Evolutionary conservation across 35 echinoderm and acorn worm species (phyloP).

Genomic region (Apostichopus californicus): DNA sequence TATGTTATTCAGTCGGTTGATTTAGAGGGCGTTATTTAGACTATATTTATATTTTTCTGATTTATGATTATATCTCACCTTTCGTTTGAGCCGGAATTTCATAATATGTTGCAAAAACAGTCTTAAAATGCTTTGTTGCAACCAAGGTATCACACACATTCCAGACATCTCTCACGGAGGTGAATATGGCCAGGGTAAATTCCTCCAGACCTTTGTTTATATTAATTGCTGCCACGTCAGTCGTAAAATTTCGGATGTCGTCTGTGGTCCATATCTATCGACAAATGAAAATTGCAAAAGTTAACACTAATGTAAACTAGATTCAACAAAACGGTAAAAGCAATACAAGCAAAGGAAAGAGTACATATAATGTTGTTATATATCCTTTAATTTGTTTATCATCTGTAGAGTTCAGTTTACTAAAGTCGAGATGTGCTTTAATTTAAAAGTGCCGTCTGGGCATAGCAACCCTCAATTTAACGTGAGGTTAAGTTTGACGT

Average conservation of each 20-base stretch:
- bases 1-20: background rate
- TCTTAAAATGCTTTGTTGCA: background rate
- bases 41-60: background rate
- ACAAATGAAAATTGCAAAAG: background rate
- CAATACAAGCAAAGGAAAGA: too few relatives aligned
- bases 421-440: too few relatives aligned
- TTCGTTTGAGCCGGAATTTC: background rate
- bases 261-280: background rate
- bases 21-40: background rate
- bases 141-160: background rate
- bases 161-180: background rate
- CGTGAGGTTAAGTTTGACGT: too few relatives aligned
- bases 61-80: background rate
- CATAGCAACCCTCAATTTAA: too few relatives aligned
- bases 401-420: too few relatives aligned
- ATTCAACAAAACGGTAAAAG: too few relatives aligned
- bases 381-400: too few relatives aligned
- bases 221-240: background rate
- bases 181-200: background rate
- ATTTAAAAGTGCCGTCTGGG: too few relatives aligned
- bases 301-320: too few relatives aligned
- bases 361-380: too few relatives aligned
- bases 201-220: background rate
- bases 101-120: background rate
- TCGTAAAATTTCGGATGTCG: background rate